Percentiles rank a stretch among this genome's conserved stretches.
Conservation (phyloP, 2,888 invertebrate species). For the Epicampocera succincta region DNA sequence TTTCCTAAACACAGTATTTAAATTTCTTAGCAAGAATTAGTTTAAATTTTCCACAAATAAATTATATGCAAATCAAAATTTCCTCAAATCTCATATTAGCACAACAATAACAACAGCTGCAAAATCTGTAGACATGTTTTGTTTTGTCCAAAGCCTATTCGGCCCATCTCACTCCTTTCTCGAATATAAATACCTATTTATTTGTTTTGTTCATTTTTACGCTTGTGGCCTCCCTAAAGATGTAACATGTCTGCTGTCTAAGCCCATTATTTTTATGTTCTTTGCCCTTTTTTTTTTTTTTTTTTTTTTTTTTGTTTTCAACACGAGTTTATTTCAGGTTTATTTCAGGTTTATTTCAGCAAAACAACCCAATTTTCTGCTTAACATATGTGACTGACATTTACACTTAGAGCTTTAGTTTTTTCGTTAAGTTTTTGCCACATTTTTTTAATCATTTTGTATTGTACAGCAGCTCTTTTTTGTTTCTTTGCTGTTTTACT, state of each 20-base stretch:
- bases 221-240: slow-evolving; percentile 19
- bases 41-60: too few species aligned
- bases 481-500: slow-evolving; percentile 2
- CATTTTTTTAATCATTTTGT: slow-evolving; percentile 8
- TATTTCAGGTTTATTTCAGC: too few species aligned
- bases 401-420: slow-evolving; percentile 19
- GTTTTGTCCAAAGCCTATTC: neutral
- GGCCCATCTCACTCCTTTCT: too few species aligned
- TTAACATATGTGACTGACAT: slow-evolving; percentile 57
- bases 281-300: neutral
- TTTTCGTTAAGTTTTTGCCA: neutral
- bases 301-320: neutral
- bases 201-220: too few species aligned
- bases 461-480: too few species aligned
- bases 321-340: too few species aligned
- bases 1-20: too few species aligned
- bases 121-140: neutral
- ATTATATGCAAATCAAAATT: too few species aligned
- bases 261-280: slow-evolving; percentile 30
- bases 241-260: slow-evolving; percentile 49
- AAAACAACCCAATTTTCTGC: slow-evolving; percentile 1
- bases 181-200: too few species aligned
- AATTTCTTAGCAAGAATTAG: too few species aligned
- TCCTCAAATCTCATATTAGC: too few species aligned
- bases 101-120: too few species aligned